These are phyloP conservation scores for Caenorhabditis wallacei DNA, from an alignment of 2,888 invertebrate species.

Conservation along the genomic window DNA sequence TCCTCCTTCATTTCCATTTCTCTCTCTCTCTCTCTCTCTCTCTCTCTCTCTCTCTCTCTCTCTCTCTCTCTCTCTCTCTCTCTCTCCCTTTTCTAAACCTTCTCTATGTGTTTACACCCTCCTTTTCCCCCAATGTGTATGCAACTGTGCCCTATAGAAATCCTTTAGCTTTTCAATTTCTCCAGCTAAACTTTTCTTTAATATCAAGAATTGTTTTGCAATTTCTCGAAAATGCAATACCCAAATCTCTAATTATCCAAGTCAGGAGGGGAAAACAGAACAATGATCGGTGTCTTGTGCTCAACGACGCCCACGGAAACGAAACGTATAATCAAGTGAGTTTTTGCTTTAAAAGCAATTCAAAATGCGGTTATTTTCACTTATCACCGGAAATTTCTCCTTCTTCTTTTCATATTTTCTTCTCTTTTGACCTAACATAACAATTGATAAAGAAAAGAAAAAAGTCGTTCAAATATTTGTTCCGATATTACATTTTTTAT, in stretches of 20 bases:
- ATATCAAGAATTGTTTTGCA: conserved; percentile 8
- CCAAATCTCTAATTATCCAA: conserved; percentile 36
- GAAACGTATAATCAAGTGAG: conserved; percentile 45
- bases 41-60: not conserved
- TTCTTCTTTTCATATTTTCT: not conserved
- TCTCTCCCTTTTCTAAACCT: not conserved
- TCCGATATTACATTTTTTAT: conserved; percentile 30
- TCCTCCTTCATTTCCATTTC: not conserved
- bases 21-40: not conserved
- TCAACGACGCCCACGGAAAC: conserved; percentile 42
- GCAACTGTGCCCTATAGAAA: conserved; percentile 47
- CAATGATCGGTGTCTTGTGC: conserved; percentile 45
- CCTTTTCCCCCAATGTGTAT: conserved; percentile 11
- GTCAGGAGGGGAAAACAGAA: conserved; percentile 6
- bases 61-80: not conserved
- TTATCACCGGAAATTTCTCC: conserved; percentile 16
- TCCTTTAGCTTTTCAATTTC: conserved; percentile 6
- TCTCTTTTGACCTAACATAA: conserved; percentile 12
- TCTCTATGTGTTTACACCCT: not conserved
- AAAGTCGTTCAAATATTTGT: conserved; percentile 41
- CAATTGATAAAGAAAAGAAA: conserved; percentile 20
- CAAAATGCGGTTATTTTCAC: not conserved
- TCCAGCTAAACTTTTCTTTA: not conserved
- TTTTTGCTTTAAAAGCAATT: conserved; percentile 13
- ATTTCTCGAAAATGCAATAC: not conserved